Conservation (phyloP, 2,113 vertebrate species). For the Lagopus muta region DNA sequence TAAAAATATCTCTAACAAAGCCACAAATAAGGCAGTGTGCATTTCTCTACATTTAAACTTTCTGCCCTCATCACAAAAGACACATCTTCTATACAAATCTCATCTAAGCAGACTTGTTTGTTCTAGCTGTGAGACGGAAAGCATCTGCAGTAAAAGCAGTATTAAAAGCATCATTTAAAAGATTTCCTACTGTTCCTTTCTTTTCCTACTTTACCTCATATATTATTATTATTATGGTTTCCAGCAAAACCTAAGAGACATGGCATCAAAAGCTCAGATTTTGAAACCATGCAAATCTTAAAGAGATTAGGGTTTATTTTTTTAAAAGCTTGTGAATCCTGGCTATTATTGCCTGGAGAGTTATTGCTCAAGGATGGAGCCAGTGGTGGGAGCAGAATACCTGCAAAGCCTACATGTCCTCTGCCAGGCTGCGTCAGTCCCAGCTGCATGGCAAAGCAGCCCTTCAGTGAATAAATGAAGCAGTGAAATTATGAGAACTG, state of each 20-base stretch:
- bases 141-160: neutral
- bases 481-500: neutral
- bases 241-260: neutral
- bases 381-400: neutral
- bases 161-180: conserved; percentile 31
- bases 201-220: neutral
- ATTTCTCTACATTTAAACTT: conserved; percentile 41
- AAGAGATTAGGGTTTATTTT: neutral
- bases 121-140: conserved; percentile 24
- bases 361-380: neutral
- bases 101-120: neutral
- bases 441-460: neutral
- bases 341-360: neutral
- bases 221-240: neutral
- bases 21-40: neutral
- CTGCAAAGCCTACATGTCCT: neutral
- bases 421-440: neutral
- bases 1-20: neutral
- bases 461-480: neutral
- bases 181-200: neutral
- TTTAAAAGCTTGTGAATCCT: neutral
- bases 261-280: neutral
- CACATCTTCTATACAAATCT: neutral
- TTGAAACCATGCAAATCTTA: neutral
- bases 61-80: neutral